Percentiles rank a stretch among this genome's conserved stretches.
Conservation (phyloP, 2,797 vertebrate species). For the Poecilia gillii region DNA sequence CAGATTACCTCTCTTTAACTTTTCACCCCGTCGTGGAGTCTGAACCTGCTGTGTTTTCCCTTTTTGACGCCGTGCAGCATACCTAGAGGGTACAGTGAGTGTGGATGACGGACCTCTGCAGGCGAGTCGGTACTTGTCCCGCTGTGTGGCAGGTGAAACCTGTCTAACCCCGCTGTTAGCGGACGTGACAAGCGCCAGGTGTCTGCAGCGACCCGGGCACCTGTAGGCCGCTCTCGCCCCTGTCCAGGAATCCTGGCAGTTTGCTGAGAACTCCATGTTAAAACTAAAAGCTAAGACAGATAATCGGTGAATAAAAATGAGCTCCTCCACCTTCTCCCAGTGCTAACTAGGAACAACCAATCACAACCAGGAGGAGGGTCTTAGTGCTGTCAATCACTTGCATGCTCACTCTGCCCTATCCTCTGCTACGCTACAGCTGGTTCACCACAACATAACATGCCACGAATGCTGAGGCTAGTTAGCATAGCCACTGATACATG, state of each 20-base stretch:
- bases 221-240: constrained; percentile 53
- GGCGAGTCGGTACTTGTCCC: constrained; percentile 67
- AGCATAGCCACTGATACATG: too few relatives aligned
- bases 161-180: constrained; percentile 67
- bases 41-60: constrained; percentile 28
- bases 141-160: constrained; percentile 74
- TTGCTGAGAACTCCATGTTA: constrained; percentile 69
- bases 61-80: constrained; percentile 12
- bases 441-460: too few relatives aligned
- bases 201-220: constrained; percentile 55
- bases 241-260: constrained; percentile 53
- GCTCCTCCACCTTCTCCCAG: too few relatives aligned
- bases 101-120: constrained; percentile 15
- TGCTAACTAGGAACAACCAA: too few relatives aligned
- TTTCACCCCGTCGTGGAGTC: background rate
- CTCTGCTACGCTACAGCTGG: too few relatives aligned
- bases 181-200: constrained; percentile 42
- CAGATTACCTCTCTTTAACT: background rate
- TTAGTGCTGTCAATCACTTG: too few relatives aligned
- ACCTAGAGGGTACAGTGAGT: constrained; percentile 58
- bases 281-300: too few relatives aligned
- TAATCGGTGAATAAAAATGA: too few relatives aligned
- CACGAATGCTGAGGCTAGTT: too few relatives aligned
- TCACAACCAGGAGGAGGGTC: too few relatives aligned
- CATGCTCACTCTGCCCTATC: too few relatives aligned